Evolutionary conservation across 2,113 vertebrate species (phyloP), one percentile per base, ranked within the genome.

Genomic region (Hyperoodon ampullatus): DNA sequence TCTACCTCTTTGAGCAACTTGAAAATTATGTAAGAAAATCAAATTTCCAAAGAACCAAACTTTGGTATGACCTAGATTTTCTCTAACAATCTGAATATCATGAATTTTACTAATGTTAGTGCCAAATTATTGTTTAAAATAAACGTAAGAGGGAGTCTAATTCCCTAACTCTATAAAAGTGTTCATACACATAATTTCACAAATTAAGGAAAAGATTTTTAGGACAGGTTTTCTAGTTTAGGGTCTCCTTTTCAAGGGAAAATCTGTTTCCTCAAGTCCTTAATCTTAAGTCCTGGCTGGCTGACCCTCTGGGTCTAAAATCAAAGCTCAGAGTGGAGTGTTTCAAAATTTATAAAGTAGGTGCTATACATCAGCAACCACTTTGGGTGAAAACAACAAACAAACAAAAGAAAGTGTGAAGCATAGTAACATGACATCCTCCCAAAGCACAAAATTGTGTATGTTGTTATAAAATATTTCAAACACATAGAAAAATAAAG

Each of bases 61-160:
- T 78, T 94, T 88, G 26, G 5, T 83, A 50, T 85, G 74, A 94
- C 50, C 82, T 97, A 93, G 70, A 96, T 94, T 95, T 96, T 72
- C 86, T 81, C 33, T 80, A 88, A 93, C 82, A 50, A 63, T 88
- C 86, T 85, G 94, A 90, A 94, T 81, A 77, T 83, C 42, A 63
- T 95, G 35, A 75, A 93, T 63, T 75, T 85, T 95, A 85, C 55
- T 91, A 26, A 47, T 82, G 26, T 65, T 75, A 86, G 68, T 95
- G 82, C 39, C 68, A 74, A 94, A 53, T 68, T 47, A 92, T 68
- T 86, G 35, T 81, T 89, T 86, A 97, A 95, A 95, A 94, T 84
- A 81, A 86, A 83, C 5, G 33, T 58, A 58, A 58, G 68, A 85
- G 42, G 19, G 14, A 55, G 87, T 78, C 61, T 94, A 87, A 83